phyloP scores from a whole-genome alignment of 2,797 vertebrate species.

The Anas capensis region DNA sequence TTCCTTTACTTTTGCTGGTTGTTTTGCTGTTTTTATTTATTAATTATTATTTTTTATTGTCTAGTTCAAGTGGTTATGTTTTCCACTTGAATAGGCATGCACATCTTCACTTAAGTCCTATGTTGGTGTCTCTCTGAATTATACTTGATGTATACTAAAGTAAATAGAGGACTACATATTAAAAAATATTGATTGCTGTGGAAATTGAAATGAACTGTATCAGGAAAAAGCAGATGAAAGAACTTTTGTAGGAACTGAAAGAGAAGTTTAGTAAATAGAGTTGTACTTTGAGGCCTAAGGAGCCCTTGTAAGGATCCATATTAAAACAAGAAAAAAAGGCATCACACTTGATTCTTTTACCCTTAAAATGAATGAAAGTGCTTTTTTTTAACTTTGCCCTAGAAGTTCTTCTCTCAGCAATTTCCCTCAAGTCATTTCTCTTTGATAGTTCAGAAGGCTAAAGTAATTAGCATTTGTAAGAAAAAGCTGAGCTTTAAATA shows the following conservation, averaged over 20 bases:
- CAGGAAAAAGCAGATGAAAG: neutral
- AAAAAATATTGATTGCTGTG: neutral
- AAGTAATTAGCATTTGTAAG: neutral
- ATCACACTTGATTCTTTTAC: rapidly evolving
- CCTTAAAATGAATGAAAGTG: neutral
- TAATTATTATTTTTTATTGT: neutral
- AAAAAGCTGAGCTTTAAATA: neutral
- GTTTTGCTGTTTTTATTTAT: too few species aligned
- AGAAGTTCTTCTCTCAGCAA: neutral
- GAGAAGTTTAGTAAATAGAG: neutral
- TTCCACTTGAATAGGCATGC: neutral
- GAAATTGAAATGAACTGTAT: neutral
- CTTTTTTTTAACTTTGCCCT: neutral
- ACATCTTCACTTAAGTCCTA: neutral
- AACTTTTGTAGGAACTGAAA: neutral
- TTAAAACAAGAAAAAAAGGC: neutral
- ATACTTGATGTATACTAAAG: neutral
- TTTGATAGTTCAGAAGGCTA: neutral
- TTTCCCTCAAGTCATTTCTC: neutral
- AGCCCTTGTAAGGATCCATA: neutral
- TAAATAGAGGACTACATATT: neutral
- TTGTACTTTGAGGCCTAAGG: neutral
- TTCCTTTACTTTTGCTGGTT: too few species aligned
- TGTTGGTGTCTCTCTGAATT: neutral
- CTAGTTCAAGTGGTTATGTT: neutral